phyloP scores from a whole-genome alignment of 2,113 vertebrate genomes.

The Phoxinus phoxinus region DNA sequence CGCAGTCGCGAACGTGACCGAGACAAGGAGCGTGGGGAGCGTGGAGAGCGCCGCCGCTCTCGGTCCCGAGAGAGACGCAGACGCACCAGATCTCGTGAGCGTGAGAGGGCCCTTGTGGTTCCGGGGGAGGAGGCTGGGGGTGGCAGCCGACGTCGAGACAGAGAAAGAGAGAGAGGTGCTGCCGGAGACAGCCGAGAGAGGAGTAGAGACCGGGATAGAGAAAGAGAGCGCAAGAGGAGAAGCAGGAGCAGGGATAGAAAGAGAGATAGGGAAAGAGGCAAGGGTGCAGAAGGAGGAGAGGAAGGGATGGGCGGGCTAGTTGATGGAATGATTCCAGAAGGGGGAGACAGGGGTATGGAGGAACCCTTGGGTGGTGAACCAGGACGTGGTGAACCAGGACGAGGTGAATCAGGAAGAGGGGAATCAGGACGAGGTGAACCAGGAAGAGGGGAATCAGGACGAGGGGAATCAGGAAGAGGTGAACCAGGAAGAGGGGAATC shows the following conservation, averaged over 20 bases:
- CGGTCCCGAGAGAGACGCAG: conserved; percentile 84
- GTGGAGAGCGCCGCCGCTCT: conserved; percentile 79
- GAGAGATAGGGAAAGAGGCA: conserved; percentile 79
- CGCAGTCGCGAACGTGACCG: conserved; percentile 83
- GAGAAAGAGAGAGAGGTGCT: conserved; percentile 67
- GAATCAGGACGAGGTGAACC: conserved; percentile 71
- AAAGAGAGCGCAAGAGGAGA: conserved; percentile 74
- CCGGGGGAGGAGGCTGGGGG: conserved; percentile 54
- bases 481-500: conserved; percentile 62
- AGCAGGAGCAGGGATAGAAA: conserved; percentile 78
- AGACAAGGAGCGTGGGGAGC: conserved; percentile 77
- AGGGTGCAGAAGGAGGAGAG: conserved; percentile 76
- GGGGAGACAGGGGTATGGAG: conserved; percentile 63
- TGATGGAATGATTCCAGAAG: conserved; percentile 61
- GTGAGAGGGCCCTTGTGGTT: conserved; percentile 61
- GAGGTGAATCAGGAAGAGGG: conserved; percentile 58
- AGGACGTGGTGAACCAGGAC: conserved; percentile 57
- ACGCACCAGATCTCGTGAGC: conserved; percentile 79
- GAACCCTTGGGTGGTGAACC: conserved; percentile 56
- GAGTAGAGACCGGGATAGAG: conserved; percentile 71
- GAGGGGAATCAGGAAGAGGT: conserved; percentile 64
- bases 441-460: no score
- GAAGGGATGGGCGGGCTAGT: conserved; percentile 60
- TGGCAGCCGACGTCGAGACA: conserved; percentile 66
- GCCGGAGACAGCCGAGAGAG: conserved; percentile 66